A percentile compares a stretch with the other conserved stretches of the same genome.
These are phyloP conservation scores for Chrysoperla carnea DNA, from an alignment of 1,140 invertebrate species.

Conservation along the genomic window DNA sequence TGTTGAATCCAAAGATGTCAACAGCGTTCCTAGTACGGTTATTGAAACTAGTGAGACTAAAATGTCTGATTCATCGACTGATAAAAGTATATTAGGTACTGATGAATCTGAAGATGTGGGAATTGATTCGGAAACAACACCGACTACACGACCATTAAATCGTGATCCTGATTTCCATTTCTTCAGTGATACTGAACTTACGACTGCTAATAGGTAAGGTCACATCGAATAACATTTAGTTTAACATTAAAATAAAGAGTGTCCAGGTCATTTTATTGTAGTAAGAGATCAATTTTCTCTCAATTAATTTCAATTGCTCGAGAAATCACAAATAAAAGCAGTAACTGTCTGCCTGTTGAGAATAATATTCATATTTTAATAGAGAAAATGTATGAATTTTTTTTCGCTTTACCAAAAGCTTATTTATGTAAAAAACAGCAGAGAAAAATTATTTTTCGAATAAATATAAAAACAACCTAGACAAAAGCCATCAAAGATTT, in stretches of 20 bases:
- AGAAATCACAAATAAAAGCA: too few relatives aligned
- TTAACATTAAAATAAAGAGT: conserved; percentile 1
- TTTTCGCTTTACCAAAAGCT: too few relatives aligned
- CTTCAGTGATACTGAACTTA: conserved; percentile 81
- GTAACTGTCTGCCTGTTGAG: too few relatives aligned
- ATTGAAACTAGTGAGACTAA: conserved; percentile 6
- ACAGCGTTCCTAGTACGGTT: not conserved
- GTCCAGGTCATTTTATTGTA: too few relatives aligned
- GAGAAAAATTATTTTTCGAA: too few relatives aligned
- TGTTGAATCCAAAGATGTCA: not conserved
- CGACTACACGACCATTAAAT: conserved; percentile 10
- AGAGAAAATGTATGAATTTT: too few relatives aligned
- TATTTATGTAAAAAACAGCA: too few relatives aligned
- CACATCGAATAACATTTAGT: conserved; percentile 4
- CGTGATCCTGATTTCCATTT: conserved; percentile 59
- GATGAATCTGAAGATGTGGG: conserved; percentile 18
- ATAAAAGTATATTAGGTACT: conserved; percentile 19
- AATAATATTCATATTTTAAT: too few relatives aligned
- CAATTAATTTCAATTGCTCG: too few relatives aligned
- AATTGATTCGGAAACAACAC: conserved; percentile 5
- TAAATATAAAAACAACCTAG: too few relatives aligned
- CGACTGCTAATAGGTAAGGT: conserved; percentile 41
- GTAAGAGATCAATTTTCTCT: too few relatives aligned
- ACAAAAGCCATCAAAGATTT: too few relatives aligned
- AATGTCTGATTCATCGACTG: conserved; percentile 14